Evolutionary conservation across 2,888 invertebrate genomes (phyloP).

Genomic region (Lamproptera curius): DNA sequence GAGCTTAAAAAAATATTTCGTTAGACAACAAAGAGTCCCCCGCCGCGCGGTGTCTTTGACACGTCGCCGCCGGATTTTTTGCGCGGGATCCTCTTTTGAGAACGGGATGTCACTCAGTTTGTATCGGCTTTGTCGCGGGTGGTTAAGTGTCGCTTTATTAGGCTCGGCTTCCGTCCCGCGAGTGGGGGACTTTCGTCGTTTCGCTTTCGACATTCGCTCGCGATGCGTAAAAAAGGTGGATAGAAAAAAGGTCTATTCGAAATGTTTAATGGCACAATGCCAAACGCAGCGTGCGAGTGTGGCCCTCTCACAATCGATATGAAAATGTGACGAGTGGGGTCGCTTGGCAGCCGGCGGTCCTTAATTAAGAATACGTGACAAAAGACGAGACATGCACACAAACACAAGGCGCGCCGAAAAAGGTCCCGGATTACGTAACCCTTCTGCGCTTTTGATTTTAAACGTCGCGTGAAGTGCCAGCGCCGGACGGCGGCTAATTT

Average conservation of each 20-base stretch:
- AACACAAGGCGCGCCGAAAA: constrained; percentile 68
- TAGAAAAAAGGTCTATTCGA: constrained; percentile 22
- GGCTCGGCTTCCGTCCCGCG: constrained; percentile 69
- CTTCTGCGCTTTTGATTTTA: constrained; percentile 77
- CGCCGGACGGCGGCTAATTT: constrained; percentile 67
- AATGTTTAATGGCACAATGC: constrained; percentile 49
- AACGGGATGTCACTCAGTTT: constrained; percentile 75
- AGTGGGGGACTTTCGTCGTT: constrained; percentile 66
- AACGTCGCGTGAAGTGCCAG: constrained; percentile 71
- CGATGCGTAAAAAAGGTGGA: constrained; percentile 36
- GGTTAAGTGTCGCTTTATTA: constrained; percentile 77
- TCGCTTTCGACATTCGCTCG: constrained; percentile 48
- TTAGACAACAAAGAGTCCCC: constrained; percentile 72
- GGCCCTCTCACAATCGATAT: constrained; percentile 64
- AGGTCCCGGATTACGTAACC: constrained; percentile 76
- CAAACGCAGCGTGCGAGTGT: constrained; percentile 39
- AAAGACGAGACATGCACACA: constrained; percentile 76
- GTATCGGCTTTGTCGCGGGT: constrained; percentile 75
- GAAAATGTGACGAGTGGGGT: constrained; percentile 69
- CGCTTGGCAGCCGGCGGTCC: constrained; percentile 60
- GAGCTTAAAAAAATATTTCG: constrained; percentile 77
- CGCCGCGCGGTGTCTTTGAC: constrained; percentile 76
- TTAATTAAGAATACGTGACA: constrained; percentile 80
- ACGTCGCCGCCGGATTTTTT: constrained; percentile 72
- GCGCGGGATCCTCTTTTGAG: constrained; percentile 66